Percentiles rank a stretch among this genome's conserved stretches.
Conservation (phyloP, 2,797 vertebrate species). For the Trematomus bernacchii region DNA sequence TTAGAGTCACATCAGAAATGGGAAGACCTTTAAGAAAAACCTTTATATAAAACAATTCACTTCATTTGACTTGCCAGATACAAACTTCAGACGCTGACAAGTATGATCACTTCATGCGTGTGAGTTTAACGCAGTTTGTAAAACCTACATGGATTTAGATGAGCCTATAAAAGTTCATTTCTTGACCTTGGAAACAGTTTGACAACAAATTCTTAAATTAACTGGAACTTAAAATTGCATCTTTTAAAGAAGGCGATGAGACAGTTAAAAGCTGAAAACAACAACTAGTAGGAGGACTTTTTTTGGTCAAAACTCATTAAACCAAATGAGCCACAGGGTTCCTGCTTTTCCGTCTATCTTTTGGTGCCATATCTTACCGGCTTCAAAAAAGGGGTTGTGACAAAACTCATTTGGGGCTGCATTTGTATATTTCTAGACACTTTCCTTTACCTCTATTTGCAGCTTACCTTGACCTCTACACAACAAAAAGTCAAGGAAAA, state of each 20-base stretch:
- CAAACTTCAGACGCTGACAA: slow-evolving; percentile 26
- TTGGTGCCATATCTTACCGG: slow-evolving; percentile 7
- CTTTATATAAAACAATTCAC: slow-evolving; percentile 18
- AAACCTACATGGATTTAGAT: not conserved
- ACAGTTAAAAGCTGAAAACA: slow-evolving; percentile 12
- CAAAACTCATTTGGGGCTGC: slow-evolving; percentile 13
- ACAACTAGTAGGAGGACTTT: not conserved
- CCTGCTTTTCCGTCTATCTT: not conserved
- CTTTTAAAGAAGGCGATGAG: not conserved
- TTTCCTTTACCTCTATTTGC: slow-evolving; percentile 23
- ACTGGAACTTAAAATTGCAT: not conserved
- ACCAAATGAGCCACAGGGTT: slow-evolving; percentile 13
- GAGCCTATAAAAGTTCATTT: not conserved
- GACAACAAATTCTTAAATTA: slow-evolving; percentile 1
- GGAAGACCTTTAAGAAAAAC: slow-evolving; percentile 24
- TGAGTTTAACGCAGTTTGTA: not conserved
- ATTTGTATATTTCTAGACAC: slow-evolving; percentile 39
- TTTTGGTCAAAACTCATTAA: not conserved
- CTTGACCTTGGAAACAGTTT: not conserved
- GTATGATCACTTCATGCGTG: not conserved
- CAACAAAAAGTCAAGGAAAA: slow-evolving; percentile 22
- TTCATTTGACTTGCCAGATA: slow-evolving; percentile 32
- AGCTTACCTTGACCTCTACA: slow-evolving; percentile 13
- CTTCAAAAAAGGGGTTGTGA: slow-evolving; percentile 14
- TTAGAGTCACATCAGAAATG: slow-evolving; percentile 28